Conservation (phyloP, 2,888 invertebrate species). For the Podotricha telesiphe region DNA sequence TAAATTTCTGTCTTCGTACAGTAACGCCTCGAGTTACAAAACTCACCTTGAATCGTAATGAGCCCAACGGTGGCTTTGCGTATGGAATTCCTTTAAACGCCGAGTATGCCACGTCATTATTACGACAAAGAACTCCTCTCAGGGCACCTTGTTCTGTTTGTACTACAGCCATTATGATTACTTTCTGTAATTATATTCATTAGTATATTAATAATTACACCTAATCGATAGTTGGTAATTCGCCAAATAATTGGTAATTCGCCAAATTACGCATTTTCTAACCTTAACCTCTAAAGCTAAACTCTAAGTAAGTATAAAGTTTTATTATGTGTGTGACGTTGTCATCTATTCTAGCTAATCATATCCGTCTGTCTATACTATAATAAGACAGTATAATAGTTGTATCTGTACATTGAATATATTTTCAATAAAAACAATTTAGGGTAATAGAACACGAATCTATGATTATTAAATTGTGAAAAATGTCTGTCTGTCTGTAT, state of each 20-base stretch:
- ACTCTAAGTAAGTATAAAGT: not conserved
- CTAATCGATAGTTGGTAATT: not conserved
- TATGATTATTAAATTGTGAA: no score
- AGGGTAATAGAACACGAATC: no score
- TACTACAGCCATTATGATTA: slow-evolving; percentile 58
- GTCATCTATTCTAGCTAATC: no score
- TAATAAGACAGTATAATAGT: no score
- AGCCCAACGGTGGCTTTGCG: slow-evolving; percentile 83
- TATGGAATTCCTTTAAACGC: slow-evolving; percentile 85
- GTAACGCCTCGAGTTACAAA: not conserved
- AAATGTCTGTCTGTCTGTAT: no score
- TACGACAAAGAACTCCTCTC: slow-evolving; percentile 61
- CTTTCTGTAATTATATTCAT: slow-evolving; percentile 32
- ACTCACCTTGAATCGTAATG: slow-evolving; percentile 85
- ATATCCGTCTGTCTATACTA: no score
- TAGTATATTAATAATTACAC: not conserved
- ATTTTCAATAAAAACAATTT: no score
- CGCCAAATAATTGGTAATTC: slow-evolving; percentile 7
- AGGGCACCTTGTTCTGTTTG: slow-evolving; percentile 65
- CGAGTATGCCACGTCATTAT: slow-evolving; percentile 59
- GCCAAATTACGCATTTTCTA: slow-evolving; percentile 6
- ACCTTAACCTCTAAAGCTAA: slow-evolving; percentile 11
- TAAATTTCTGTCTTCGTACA: not conserved
- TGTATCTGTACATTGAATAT: no score
- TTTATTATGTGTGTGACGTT: not conserved